These are phyloP conservation scores for Phalacrocorax aristotelis DNA, from an alignment of 2,113 vertebrate species.

Conservation along the genomic window DNA sequence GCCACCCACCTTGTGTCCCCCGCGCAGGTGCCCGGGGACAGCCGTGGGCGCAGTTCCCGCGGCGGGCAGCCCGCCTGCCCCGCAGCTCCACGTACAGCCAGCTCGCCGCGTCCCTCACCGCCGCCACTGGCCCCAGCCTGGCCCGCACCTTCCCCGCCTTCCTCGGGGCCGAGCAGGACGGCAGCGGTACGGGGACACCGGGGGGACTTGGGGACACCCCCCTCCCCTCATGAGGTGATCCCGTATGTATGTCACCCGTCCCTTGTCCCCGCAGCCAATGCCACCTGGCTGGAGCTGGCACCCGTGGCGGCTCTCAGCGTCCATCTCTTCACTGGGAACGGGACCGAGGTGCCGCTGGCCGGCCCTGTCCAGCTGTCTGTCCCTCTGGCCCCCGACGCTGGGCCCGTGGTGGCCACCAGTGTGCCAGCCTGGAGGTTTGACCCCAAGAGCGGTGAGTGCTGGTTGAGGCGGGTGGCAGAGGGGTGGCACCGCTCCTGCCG, in stretches of 20 bases:
- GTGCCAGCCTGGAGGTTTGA: conserved; percentile 37
- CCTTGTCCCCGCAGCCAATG: conserved; percentile 37
- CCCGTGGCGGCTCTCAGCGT: conserved; percentile 31
- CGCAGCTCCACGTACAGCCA: conserved; percentile 86
- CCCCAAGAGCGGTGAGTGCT: conserved; percentile 15
- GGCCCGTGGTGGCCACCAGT: not conserved
- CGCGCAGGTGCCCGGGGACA: conserved; percentile 84
- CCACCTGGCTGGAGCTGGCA: conserved; percentile 34
- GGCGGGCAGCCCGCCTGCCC: conserved; percentile 84
- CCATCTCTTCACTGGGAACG: conserved; percentile 5
- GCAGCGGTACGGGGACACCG: conserved; percentile 75
- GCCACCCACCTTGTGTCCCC: not conserved
- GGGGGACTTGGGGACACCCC: not conserved
- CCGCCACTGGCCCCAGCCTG: conserved; percentile 82
- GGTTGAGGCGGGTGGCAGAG: conserved; percentile 41
- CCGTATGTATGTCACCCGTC: not conserved
- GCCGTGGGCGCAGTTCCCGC: conserved; percentile 91
- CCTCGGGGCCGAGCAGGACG: conserved; percentile 85
- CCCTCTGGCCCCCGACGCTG: not conserved
- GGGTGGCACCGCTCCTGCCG: not conserved
- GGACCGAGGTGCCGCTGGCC: conserved; percentile 45
- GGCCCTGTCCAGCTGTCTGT: not conserved
- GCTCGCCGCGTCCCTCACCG: conserved; percentile 87
- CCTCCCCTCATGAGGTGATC: accelerated
- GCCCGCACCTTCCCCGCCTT: conserved; percentile 92